These are phyloP conservation scores for Fistularia commersonii DNA, from an alignment of 2,797 vertebrate genomes.

Conservation along the genomic window DNA sequence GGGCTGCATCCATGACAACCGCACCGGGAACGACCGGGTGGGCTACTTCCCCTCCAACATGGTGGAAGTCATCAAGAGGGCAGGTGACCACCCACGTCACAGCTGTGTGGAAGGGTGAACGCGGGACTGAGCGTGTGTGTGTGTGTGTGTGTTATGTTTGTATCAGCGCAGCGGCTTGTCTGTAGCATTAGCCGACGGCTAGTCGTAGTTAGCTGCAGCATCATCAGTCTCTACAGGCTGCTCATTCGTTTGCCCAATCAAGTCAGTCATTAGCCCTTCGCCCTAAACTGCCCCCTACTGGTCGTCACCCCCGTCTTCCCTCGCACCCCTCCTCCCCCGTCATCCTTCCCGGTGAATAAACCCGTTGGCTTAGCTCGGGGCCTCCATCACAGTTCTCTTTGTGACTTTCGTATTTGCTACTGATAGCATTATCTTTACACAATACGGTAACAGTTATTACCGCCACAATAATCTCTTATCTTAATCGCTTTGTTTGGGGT, in stretches of 20 bases:
- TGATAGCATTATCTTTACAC: too few relatives aligned
- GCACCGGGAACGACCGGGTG: conserved; percentile 89
- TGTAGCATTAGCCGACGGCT: conserved; percentile 43
- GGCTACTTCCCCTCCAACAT: conserved; percentile 95
- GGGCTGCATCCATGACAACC: conserved; percentile 91
- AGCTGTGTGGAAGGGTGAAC: conserved; percentile 39
- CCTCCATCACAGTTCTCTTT: background rate
- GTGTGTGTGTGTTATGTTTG: conserved; percentile 20
- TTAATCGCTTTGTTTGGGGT: too few relatives aligned
- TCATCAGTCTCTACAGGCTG: conserved; percentile 36
- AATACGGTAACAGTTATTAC: too few relatives aligned
- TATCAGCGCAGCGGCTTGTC: conserved; percentile 48
- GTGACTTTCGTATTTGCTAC: background rate
- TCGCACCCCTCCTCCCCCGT: conserved; percentile 28
- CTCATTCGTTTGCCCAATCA: conserved; percentile 32
- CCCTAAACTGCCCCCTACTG: conserved; percentile 28
- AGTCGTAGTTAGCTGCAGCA: conserved; percentile 50
- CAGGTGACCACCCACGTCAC: conserved; percentile 79
- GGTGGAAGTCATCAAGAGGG: conserved; percentile 93
- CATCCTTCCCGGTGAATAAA: conserved; percentile 12
- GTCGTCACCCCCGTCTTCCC: conserved; percentile 14
- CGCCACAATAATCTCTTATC: too few relatives aligned
- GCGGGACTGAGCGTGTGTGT: conserved; percentile 24
- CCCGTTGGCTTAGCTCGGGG: conserved; percentile 10
- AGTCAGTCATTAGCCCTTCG: conserved; percentile 44